These are phyloP conservation scores for Acanthosoma haemorrhoidale DNA, from an alignment of 2,888 invertebrate genomes.

Conservation along the genomic window DNA sequence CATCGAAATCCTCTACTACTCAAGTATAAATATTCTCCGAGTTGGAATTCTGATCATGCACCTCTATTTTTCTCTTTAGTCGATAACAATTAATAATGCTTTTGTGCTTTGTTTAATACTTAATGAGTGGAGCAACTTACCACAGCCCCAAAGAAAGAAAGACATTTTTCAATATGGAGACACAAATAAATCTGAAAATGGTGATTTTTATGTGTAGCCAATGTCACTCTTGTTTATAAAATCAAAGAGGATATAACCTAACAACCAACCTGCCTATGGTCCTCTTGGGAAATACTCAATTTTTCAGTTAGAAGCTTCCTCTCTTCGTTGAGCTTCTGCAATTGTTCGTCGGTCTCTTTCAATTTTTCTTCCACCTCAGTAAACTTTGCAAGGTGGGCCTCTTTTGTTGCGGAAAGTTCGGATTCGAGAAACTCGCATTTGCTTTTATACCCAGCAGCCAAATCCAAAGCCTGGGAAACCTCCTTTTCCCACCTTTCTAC, in stretches of 20 bases:
- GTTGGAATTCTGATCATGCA: background rate
- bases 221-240: no score
- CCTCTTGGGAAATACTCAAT: conserved; percentile 55
- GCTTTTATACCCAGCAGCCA: conserved; percentile 63
- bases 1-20: no score
- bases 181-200: conserved; percentile 33
- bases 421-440: conserved; percentile 55
- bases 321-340: conserved; percentile 53
- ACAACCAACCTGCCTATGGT: conserved; percentile 53
- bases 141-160: conserved; percentile 32
- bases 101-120: no score
- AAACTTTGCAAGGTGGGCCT: conserved; percentile 45
- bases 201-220: background rate
- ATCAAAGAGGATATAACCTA: background rate
- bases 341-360: conserved; percentile 47
- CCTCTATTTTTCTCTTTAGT: no score
- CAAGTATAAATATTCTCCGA: background rate
- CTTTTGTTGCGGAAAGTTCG: conserved; percentile 31
- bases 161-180: conserved; percentile 32
- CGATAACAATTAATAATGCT: no score
- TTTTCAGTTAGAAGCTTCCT: conserved; percentile 57
- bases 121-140: conserved; percentile 31
- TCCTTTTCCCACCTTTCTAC: conserved; percentile 62
- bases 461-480: conserved; percentile 62
- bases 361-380: conserved; percentile 45